Base-by-base conservation (phyloP, 2,888 invertebrate genomes). In the Tineola bisselliella region DNA sequence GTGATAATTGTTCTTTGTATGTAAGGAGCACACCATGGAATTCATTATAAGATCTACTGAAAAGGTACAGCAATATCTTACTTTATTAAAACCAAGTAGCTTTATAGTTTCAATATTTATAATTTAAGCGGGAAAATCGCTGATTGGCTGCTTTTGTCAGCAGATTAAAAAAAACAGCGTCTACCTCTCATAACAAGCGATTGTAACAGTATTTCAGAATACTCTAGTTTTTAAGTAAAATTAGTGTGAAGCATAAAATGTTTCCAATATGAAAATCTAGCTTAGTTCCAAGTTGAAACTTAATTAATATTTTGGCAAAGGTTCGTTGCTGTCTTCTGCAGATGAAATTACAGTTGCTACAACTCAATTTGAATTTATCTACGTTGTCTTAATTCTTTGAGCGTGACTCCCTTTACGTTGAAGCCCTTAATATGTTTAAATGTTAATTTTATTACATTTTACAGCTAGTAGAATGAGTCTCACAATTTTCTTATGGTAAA, bases 301-400 rank as follows among this genome's bases (percentile, higher is more conserved):
- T 75, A 77, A 81, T 83, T 79, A 81, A 79, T 79, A 77, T 79
- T 77, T 79, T 74, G 77, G 75, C 76, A 71, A 25, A 70, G 71
- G 70, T 68, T 69, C 70, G 71, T 74, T 72, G 69, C 69, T 68
- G 63, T 63, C 62, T 62, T 17, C 60, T 66, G 70, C 70, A 71
- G 67, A 59, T 44, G 68, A 69, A 79, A 80, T 81, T 75, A 77
- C 76, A 73, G 75, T 74, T 74, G 70, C 73, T 73, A 71, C 74
- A 84, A 79, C 75, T 79, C 76, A 78, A 81, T 81, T 82, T 75
- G 75, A 79, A 79, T 79, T 79, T 75, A 75, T 74, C 75, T 74
- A 72, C 74, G 72, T 67, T 66, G 69, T 69, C 68, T 74, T 76
- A 74, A 76, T 74, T 73, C 54, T 54, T 54, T 54, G 54, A 54